Evolutionary conservation across 2,888 invertebrate species (phyloP), one percentile per base, ranked within the genome.

Genomic region (Parnassius smintheus): DNA sequence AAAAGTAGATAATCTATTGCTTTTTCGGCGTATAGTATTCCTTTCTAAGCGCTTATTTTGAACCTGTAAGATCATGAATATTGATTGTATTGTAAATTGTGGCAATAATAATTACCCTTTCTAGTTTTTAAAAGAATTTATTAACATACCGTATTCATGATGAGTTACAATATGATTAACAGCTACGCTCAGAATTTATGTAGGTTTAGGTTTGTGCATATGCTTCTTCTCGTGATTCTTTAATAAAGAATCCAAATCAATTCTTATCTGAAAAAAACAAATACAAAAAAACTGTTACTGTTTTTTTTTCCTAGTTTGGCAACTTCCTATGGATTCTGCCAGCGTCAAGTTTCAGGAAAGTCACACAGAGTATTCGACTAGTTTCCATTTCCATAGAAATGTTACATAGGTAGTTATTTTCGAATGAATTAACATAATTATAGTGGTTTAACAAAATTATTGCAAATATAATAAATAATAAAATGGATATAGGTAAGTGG

Each of bases 141-240:
- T 12, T 56, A 69, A 61, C 65, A 64, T 68, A 62, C 52, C 10
- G 49, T n/a, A n/a, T 46, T n/a, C 46, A 46, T 46, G 11, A n/a
- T 46, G 56, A 41, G 46, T n/a, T 46, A 46, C 46, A 12, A 12
- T 46, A 46, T 2, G 46, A 46, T 46, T 12, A 46, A 76, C 77
- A 22, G 46, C 46, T n/a, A 46, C 46, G 46, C 46, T 46, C 11
- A 46, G 7, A 12, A 46, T 12, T 46, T 46, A n/a, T 56, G 70
- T 64, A 11, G 90, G 18, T 18, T 18, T 18, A 18, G 18, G 90
- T 67, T 81, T 89, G 53, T 65, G 67, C 76, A 89, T 89, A 69
- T 89, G 87, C 45, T 52, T 61, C 72, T 84, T 86, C 65, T 77
- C 78, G 70, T 85, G 80, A 25, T 81, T 78, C 66, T 78, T 80